Evolutionary conservation across 2,888 invertebrate species (phyloP).

Genomic region (Habrosyne pyritoides): DNA sequence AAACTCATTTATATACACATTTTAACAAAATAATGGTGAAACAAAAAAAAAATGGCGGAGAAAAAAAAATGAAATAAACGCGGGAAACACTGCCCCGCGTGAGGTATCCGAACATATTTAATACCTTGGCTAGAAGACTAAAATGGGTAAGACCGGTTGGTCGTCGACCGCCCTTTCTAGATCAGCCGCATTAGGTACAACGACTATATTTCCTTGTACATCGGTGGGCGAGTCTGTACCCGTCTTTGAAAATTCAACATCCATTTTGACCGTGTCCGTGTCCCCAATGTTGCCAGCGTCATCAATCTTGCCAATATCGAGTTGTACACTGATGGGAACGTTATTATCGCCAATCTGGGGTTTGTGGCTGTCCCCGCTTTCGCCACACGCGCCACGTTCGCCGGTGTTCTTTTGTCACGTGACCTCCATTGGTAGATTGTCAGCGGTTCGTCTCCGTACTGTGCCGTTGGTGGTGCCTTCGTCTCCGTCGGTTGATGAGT

Average conservation of each 20-base stretch:
- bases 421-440: constrained; percentile 76
- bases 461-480: constrained; percentile 40
- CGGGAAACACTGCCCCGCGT: constrained; percentile 23
- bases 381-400: constrained; percentile 2
- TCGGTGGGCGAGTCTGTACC: constrained; percentile 13
- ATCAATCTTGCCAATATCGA: neutral
- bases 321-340: neutral
- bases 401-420: constrained; percentile 64
- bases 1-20: constrained; percentile 27
- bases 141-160: constrained; percentile 28
- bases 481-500: constrained; percentile 24
- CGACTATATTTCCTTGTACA: constrained; percentile 12
- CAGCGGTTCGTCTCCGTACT: constrained; percentile 51
- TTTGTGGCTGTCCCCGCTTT: neutral
- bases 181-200: constrained; percentile 11
- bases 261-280: neutral
- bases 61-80: constrained; percentile 11
- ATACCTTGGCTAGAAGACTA: constrained; percentile 39
- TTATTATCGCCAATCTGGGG: neutral
- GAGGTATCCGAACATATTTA: constrained; percentile 8
- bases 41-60: constrained; percentile 14
- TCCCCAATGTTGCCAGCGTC: neutral
- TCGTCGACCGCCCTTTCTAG: constrained; percentile 12
- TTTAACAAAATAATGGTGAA: constrained; percentile 22
- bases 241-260: neutral